A percentile compares a stretch with the other conserved stretches of the same genome.
These are phyloP conservation scores for Struthio camelus DNA, from an alignment of 2,113 vertebrate species.

Conservation along the genomic window DNA sequence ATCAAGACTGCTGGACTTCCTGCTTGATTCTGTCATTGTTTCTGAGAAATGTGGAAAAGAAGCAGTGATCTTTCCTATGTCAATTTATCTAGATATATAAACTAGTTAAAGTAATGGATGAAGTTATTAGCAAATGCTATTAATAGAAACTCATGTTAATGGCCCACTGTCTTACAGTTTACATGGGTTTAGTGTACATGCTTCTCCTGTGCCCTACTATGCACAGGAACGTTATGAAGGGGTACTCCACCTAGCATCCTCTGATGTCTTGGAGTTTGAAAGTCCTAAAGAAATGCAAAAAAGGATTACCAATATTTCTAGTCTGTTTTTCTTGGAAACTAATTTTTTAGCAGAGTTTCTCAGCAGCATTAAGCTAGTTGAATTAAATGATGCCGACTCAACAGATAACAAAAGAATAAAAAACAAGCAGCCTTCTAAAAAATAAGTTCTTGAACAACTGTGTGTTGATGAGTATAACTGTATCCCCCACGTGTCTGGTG, in stretches of 20 bases:
- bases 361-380: not conserved
- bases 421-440: not conserved
- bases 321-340: not conserved
- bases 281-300: not conserved
- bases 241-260: not conserved
- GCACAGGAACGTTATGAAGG: not conserved
- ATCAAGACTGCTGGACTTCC: not conserved
- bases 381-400: not conserved
- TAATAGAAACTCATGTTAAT: not conserved
- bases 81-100: not conserved
- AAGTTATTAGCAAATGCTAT: not conserved
- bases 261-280: not conserved
- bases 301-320: not conserved
- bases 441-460: not conserved
- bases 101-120: not conserved
- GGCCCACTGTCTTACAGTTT: not conserved
- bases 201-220: not conserved
- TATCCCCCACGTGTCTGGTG: not conserved
- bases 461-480: not conserved
- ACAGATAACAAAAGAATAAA: not conserved
- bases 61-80: not conserved
- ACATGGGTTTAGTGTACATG: fast-evolving
- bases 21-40: not conserved
- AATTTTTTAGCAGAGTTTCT: not conserved
- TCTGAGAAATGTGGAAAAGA: not conserved